Conservation (phyloP, 2,113 vertebrate species). For the Uria lomvia region DNA sequence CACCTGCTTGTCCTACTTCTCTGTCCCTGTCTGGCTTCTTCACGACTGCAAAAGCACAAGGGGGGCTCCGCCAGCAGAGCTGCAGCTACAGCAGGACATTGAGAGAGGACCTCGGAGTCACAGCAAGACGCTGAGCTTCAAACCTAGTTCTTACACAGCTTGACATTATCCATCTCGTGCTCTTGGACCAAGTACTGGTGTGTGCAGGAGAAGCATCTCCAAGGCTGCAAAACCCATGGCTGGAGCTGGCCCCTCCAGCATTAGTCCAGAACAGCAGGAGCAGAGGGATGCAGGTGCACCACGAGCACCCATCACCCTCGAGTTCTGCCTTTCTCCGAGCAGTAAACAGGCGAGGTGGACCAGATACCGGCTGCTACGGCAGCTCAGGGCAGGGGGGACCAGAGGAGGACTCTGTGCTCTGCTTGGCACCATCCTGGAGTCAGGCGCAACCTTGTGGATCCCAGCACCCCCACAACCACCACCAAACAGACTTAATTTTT, state of each 20-base stretch:
- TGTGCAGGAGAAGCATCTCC: neutral
- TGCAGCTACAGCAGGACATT: neutral
- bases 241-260: no score
- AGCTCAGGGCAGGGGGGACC: neutral
- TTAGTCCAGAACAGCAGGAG: neutral
- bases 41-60: neutral
- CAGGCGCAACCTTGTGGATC: neutral
- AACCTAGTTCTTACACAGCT: fast-evolving
- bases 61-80: neutral
- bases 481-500: neutral
- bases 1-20: neutral
- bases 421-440: neutral
- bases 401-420: neutral
- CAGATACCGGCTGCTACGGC: no score
- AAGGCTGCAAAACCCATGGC: fast-evolving
- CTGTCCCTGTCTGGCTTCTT: neutral
- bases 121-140: neutral
- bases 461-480: neutral
- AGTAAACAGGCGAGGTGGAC: fast-evolving
- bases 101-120: neutral
- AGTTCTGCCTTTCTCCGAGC: neutral
- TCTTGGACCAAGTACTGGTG: fast-evolving
- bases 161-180: fast-evolving
- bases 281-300: fast-evolving
- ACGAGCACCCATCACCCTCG: fast-evolving